Percentiles rank a stretch among this genome's conserved stretches.
Evolutionary conservation across 2,113 vertebrate genomes (phyloP).

Genomic region (Thunnus thynnus): DNA sequence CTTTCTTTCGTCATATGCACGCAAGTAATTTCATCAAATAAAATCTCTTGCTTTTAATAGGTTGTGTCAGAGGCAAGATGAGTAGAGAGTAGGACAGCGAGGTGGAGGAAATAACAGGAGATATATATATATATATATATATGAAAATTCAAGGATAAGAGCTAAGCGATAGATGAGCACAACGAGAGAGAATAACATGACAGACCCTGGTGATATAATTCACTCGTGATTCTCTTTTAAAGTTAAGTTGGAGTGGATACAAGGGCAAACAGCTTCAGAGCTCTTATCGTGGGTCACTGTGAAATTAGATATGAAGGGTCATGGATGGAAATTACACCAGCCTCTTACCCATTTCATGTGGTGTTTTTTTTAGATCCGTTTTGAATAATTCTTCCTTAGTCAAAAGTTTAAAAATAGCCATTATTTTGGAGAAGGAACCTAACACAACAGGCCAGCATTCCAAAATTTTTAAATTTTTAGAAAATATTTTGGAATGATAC

Average conservation of each 20-base stretch:
- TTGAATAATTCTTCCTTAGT: neutral
- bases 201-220: constrained; percentile 29
- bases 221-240: constrained; percentile 34
- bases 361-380: neutral
- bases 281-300: constrained; percentile 26
- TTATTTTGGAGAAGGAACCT: neutral
- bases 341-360: neutral
- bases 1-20: constrained; percentile 46
- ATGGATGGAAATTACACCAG: constrained; percentile 33
- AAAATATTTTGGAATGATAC: no score
- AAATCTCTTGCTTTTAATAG: constrained; percentile 53
- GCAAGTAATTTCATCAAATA: constrained; percentile 50
- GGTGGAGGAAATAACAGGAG: constrained; percentile 1
- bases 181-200: constrained; percentile 7
- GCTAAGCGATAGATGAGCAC: constrained; percentile 1
- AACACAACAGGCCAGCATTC: neutral
- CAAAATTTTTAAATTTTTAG: no score
- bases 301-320: constrained; percentile 51
- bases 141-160: constrained; percentile 16
- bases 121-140: neutral
- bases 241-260: constrained; percentile 21
- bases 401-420: neutral
- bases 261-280: constrained; percentile 44
- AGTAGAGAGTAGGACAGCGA: constrained; percentile 14
- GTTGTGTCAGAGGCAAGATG: constrained; percentile 40